Evolutionary conservation across 2,113 vertebrate species (phyloP).

Genomic region (Syngnathus typhle): DNA sequence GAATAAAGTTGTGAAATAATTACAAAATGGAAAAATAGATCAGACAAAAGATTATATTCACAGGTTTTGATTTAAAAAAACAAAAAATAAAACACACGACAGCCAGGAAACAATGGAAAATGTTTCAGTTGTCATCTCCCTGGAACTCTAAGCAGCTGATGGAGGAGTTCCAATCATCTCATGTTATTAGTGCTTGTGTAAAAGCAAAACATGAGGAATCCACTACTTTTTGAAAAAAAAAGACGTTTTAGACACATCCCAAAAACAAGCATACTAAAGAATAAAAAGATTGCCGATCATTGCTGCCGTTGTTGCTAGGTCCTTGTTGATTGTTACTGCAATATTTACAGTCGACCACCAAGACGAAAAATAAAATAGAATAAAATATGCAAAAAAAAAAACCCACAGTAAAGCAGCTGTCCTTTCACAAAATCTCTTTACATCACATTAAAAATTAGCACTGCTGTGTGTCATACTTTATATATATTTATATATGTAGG

Average conservation of each 20-base stretch:
- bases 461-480: constrained; percentile 67
- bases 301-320: constrained; percentile 48
- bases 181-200: constrained; percentile 66
- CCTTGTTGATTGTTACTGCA: constrained; percentile 70
- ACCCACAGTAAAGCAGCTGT: constrained; percentile 63
- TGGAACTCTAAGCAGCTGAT: constrained; percentile 27
- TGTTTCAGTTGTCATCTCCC: constrained; percentile 20
- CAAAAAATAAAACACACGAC: constrained; percentile 41
- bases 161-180: constrained; percentile 45
- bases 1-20: constrained; percentile 72
- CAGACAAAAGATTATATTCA: constrained; percentile 66
- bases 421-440: constrained; percentile 70
- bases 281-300: constrained; percentile 31
- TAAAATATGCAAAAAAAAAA: constrained; percentile 31
- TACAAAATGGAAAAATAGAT: constrained; percentile 69
- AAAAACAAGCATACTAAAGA: constrained; percentile 40
- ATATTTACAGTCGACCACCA: constrained; percentile 59
- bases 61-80: constrained; percentile 66
- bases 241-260: constrained; percentile 32
- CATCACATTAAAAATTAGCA: constrained; percentile 66
- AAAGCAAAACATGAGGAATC: constrained; percentile 45
- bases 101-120: constrained; percentile 43
- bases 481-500: constrained; percentile 52
- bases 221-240: constrained; percentile 23
- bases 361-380: constrained; percentile 30